Evolutionary conservation across 1,140 invertebrate species (phyloP).

Genomic region (Globodera ellingtonae): DNA sequence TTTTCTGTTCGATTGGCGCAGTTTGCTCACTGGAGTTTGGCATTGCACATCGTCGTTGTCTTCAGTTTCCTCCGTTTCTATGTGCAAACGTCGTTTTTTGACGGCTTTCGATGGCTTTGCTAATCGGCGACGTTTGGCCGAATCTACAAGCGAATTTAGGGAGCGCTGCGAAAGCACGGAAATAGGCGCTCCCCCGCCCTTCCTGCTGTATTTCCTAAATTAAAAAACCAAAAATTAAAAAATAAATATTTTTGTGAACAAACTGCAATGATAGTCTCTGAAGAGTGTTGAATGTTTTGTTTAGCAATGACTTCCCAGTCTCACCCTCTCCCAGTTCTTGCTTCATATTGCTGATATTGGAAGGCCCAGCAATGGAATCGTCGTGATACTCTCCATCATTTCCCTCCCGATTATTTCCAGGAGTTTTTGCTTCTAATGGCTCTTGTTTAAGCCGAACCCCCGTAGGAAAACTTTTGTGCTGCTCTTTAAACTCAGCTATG

Average conservation of each 20-base stretch:
- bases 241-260: not conserved
- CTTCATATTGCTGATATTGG: conserved; percentile 13
- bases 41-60: not conserved
- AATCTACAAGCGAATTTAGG: conserved; percentile 22
- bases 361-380: conserved; percentile 7
- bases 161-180: conserved; percentile 14
- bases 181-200: conserved; percentile 11
- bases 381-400: not conserved
- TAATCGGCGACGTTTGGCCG: conserved; percentile 12
- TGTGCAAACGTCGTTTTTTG: not conserved
- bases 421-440: conserved; percentile 10
- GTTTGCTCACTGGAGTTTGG: not conserved
- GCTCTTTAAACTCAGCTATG: conserved; percentile 45
- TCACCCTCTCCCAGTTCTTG: conserved; percentile 2
- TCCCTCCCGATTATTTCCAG: not conserved
- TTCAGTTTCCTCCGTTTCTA: not conserved
- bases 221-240: not conserved
- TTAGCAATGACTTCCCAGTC: conserved; percentile 4
- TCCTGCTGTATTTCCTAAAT: conserved; percentile 26
- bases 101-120: not conserved
- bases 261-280: conserved; percentile 6
- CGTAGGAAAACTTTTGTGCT: conserved; percentile 57
- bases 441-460: conserved; percentile 38
- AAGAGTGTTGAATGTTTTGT: conserved; percentile 18
- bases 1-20: not conserved